Evolutionary conservation across 2,113 vertebrate species (phyloP).

Genomic region (Hyaena hyaena): DNA sequence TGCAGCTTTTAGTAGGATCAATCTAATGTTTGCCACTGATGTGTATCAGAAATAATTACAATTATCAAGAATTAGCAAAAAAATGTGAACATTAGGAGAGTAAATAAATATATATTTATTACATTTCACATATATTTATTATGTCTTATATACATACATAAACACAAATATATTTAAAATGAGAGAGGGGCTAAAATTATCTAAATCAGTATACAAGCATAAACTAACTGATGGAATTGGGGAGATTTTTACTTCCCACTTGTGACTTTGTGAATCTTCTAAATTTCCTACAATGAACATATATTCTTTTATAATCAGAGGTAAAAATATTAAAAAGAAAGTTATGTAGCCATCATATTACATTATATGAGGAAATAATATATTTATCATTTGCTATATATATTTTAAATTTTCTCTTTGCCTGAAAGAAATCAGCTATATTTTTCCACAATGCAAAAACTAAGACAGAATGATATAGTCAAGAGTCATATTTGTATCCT

Average conservation of each 20-base stretch:
- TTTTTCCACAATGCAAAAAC: not conserved
- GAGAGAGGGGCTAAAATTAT: not conserved
- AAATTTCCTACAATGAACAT: not conserved
- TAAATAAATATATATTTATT: not conserved
- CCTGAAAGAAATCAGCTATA: not conserved
- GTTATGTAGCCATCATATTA: not conserved
- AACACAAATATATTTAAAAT: not conserved
- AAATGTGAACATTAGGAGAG: not conserved
- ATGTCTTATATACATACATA: not conserved
- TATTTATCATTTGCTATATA: not conserved
- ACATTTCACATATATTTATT: not conserved
- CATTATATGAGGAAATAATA: not conserved
- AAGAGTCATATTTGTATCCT: not conserved
- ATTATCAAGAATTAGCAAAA: not conserved
- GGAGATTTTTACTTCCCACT: not conserved
- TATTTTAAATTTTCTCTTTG: conserved; percentile 41
- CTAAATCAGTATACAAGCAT: not conserved
- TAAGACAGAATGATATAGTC: not conserved
- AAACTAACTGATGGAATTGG: not conserved
- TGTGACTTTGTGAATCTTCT: not conserved
- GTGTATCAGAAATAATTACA: not conserved
- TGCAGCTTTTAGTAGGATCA: not conserved
- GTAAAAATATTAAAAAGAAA: not conserved
- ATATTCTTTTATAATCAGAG: not conserved
- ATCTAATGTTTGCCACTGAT: not conserved